These are phyloP conservation scores for Sphecodes monilicornis DNA, from an alignment of 2,888 invertebrate genomes.

Conservation along the genomic window DNA sequence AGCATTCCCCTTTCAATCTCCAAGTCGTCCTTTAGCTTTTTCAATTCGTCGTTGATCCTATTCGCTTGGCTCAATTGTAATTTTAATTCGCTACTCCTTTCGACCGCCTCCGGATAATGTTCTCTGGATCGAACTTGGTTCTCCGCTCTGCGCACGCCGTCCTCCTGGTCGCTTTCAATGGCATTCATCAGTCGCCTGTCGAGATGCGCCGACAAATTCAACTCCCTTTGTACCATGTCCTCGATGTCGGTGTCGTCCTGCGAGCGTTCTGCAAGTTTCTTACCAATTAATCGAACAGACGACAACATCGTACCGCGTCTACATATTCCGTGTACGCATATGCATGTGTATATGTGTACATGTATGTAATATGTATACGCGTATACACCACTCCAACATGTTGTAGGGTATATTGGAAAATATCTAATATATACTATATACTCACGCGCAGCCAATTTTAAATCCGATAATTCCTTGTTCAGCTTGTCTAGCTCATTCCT, in stretches of 20 bases:
- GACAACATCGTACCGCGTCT: not conserved
- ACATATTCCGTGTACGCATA: not conserved
- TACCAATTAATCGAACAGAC: not conserved
- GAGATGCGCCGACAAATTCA: constrained; percentile 87
- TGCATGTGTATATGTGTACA: too few species aligned
- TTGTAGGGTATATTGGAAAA: not conserved
- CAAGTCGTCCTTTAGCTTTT: constrained; percentile 76
- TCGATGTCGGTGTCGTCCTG: constrained; percentile 79
- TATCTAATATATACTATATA: not conserved
- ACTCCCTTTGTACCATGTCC: constrained; percentile 86
- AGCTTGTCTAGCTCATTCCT: constrained; percentile 81
- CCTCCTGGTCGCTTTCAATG: constrained; percentile 84
- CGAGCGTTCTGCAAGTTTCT: constrained; percentile 57
- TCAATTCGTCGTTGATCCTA: constrained; percentile 78
- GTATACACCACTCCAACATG: not conserved
- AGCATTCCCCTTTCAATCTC: constrained; percentile 80
- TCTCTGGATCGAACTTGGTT: not conserved
- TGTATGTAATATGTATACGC: too few species aligned
- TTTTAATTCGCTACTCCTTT: constrained; percentile 58
- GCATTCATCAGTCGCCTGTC: constrained; percentile 87
- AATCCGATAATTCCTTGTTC: constrained; percentile 74
- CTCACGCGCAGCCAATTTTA: constrained; percentile 55
- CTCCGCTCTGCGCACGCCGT: constrained; percentile 45
- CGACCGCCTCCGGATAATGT: not conserved
- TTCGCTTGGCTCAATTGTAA: constrained; percentile 70